Percentiles rank a stretch among this genome's conserved stretches.
Evolutionary conservation across 2,888 invertebrate species (phyloP).

Genomic region (Diarsia dahlii): DNA sequence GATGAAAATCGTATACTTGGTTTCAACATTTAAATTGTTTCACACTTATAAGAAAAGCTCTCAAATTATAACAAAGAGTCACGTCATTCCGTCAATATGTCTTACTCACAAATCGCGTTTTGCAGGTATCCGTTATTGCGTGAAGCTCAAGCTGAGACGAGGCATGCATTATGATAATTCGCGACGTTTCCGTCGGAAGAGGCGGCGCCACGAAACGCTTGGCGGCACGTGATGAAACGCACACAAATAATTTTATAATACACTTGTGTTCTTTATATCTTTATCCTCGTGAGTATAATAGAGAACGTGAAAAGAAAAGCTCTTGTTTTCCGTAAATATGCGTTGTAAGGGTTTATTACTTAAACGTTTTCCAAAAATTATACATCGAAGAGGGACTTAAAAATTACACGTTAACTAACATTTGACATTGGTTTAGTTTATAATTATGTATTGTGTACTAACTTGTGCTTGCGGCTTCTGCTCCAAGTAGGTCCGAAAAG

Average conservation of each 20-base stretch:
- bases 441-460: neutral
- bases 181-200: conserved; percentile 64
- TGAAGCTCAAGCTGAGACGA: conserved; percentile 70
- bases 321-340: conserved; percentile 6
- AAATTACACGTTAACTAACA: neutral
- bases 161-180: conserved; percentile 77
- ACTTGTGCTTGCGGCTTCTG: neutral
- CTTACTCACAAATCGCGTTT: conserved; percentile 69
- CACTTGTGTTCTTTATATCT: conserved; percentile 39
- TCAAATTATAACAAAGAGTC: conserved; percentile 61
- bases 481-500: neutral
- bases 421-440: neutral
- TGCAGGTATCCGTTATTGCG: conserved; percentile 67
- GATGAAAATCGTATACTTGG: no score
- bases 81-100: conserved; percentile 66
- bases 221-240: conserved; percentile 57
- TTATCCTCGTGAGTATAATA: conserved; percentile 22
- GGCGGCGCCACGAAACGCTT: conserved; percentile 61
- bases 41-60: conserved; percentile 35
- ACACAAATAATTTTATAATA: conserved; percentile 58
- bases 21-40: neutral
- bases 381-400: neutral
- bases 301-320: conserved; percentile 3
- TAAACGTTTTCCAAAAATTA: neutral
- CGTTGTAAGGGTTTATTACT: neutral